Conservation (phyloP, 2,797 vertebrate genomes). For the Sternarchorhynchus goeldii region DNA sequence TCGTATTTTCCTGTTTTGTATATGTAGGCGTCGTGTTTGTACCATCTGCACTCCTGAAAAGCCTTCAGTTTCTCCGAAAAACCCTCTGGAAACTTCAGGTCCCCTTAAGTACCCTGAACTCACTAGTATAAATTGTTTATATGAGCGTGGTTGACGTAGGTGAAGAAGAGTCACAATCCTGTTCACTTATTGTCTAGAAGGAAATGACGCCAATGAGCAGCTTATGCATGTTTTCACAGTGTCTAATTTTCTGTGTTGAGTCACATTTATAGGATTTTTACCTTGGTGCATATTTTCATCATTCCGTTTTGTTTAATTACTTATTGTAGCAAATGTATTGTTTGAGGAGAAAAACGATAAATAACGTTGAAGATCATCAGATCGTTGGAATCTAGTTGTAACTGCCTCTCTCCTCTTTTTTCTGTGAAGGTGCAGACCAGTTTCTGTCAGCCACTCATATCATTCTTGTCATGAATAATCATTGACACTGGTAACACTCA, state of each 20-base stretch:
- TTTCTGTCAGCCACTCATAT: too few relatives aligned
- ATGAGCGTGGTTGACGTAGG: slow-evolving; percentile 54
- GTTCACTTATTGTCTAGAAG: slow-evolving; percentile 53
- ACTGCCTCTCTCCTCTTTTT: too few relatives aligned
- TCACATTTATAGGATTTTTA: not conserved
- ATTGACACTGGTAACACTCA: too few relatives aligned
- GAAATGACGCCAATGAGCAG: slow-evolving; percentile 50
- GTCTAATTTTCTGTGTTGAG: slow-evolving; percentile 7
- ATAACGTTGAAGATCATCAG: too few relatives aligned
- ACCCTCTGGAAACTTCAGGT: slow-evolving; percentile 56
- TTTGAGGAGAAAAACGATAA: too few relatives aligned
- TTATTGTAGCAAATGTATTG: too few relatives aligned
- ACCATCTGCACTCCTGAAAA: slow-evolving; percentile 51
- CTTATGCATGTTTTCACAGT: slow-evolving; percentile 2
- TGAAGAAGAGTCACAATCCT: slow-evolving; percentile 55
- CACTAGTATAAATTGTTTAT: slow-evolving; percentile 68
- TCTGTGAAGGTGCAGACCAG: too few relatives aligned
- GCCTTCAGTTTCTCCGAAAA: slow-evolving; percentile 62
- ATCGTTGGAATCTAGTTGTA: too few relatives aligned
- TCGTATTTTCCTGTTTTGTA: not conserved
- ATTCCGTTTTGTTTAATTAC: too few relatives aligned
- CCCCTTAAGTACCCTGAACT: slow-evolving; percentile 62
- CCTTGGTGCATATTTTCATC: not conserved
- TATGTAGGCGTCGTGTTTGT: slow-evolving; percentile 61
- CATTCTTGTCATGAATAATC: too few relatives aligned